These are phyloP conservation scores for Ateles fusciceps DNA, from an alignment of 2,797 vertebrate species.

Conservation along the genomic window DNA sequence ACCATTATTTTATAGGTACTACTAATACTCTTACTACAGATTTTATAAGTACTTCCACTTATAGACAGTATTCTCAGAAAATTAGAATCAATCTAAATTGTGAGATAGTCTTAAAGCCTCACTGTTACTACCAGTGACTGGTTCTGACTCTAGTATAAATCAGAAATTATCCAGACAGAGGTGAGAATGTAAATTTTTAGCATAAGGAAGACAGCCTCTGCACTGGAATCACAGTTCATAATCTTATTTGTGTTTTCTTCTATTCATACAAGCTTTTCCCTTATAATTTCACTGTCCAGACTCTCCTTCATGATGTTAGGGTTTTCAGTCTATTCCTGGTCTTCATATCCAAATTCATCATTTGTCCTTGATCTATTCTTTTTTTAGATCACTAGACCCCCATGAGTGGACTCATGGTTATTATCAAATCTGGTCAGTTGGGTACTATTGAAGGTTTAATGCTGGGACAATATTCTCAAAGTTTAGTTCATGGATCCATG, in stretches of 20 bases:
- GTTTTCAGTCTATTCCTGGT: neutral
- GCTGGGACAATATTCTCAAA: neutral
- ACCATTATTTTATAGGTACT: neutral
- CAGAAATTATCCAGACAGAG: neutral
- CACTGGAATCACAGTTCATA: neutral
- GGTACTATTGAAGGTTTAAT: neutral
- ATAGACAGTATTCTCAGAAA: neutral
- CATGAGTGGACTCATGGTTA: neutral
- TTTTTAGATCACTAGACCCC: neutral
- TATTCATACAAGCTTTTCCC: neutral
- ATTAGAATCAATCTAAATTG: neutral
- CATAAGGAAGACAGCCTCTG: neutral
- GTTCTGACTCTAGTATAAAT: neutral
- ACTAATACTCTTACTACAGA: neutral
- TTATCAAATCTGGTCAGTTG: neutral
- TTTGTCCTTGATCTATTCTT: neutral
- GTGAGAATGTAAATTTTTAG: neutral
- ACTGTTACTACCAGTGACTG: neutral
- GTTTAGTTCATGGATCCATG: neutral
- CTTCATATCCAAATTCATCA: neutral
- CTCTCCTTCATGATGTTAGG: neutral
- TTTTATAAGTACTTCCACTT: neutral
- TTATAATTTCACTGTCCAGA: neutral
- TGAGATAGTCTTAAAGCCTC: neutral
- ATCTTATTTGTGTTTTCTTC: neutral